Evolutionary conservation across 2,113 vertebrate genomes (phyloP).

Genomic region (Crypturellus undulatus): DNA sequence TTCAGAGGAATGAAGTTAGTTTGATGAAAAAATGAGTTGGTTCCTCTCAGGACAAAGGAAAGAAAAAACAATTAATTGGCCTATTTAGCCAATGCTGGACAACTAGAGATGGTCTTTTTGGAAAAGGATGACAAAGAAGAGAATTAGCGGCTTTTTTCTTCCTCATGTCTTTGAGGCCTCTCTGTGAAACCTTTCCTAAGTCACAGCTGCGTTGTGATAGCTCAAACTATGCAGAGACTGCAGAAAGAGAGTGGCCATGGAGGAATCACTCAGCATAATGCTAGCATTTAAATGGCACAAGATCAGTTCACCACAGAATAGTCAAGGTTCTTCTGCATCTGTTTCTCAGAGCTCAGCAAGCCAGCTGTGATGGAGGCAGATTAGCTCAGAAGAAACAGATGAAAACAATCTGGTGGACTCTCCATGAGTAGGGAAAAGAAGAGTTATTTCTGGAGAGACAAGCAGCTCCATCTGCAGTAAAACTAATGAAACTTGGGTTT

Average conservation of each 20-base stretch:
- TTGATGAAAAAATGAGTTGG: not conserved
- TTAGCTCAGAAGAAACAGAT: constrained; percentile 43
- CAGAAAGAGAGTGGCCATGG: not conserved
- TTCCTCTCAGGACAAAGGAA: not conserved
- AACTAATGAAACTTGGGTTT: constrained; percentile 8
- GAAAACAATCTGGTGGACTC: constrained; percentile 28
- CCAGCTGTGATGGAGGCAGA: not conserved
- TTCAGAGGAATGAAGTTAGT: not conserved
- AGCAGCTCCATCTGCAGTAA: constrained; percentile 30
- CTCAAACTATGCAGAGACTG: not conserved
- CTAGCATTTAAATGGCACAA: not conserved
- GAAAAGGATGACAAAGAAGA: not conserved
- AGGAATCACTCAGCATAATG: not conserved
- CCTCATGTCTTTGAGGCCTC: not conserved
- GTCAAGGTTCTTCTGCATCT: not conserved
- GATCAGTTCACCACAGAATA: not conserved
- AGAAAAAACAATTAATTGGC: not conserved
- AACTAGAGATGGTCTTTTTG: not conserved
- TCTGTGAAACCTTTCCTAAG: not conserved
- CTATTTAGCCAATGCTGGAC: not conserved
- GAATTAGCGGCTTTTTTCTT: not conserved
- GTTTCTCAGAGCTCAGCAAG: constrained; percentile 33
- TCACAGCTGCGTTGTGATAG: not conserved
- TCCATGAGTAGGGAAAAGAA: constrained; percentile 38
- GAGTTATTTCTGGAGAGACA: constrained; percentile 29